Evolutionary conservation across 1,140 invertebrate genomes (phyloP), one percentile per base, ranked within the genome.

Genomic region (Aphidius ervi): DNA sequence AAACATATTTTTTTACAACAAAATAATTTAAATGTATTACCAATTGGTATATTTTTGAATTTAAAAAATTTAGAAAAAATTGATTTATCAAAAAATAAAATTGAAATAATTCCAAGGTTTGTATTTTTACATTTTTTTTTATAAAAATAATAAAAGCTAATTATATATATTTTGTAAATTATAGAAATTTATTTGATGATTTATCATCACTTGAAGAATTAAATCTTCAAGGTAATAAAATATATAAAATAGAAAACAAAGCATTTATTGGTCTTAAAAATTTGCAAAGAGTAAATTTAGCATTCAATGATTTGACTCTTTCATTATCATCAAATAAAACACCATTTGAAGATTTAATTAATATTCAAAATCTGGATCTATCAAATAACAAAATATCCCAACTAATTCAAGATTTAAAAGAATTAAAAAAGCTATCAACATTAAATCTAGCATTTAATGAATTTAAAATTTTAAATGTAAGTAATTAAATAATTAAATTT

Each of bases 341-440:
- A 5, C 84, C 84, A 0, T 86, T 88, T 55, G 56, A 73, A 9
- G 80, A 83, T 5, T 62, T 64, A 3, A 72, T 78, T n/a, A 48
- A 39, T 8, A 73, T 90, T 20, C 74, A 80, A 62, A 71, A 81
- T 56, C 74, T 88, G 5, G 81, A 87, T 67, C 70, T 89, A 50
- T 81, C 81, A 10, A 82, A 85, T 62, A 89, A 89, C 67, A 80
- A 79, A 45, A 83, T 88, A n/a, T 75, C 78, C 45, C 61, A 76
- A 3, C 79, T 85, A 46, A 87, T 81, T 63, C 58, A 69, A 4
- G 87, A 89, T 59, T 89, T 86, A 87, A 80, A 73, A 67, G 58
- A 76, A 16, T 75, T 40, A 76, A 37, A 56, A 0, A 46, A 77
- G 1, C 74, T 88, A 16, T 73, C 80, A 60, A 67, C 67, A 16